phyloP scores from a whole-genome alignment of 1,140 invertebrate species.

The Drosophila kikkawai region DNA sequence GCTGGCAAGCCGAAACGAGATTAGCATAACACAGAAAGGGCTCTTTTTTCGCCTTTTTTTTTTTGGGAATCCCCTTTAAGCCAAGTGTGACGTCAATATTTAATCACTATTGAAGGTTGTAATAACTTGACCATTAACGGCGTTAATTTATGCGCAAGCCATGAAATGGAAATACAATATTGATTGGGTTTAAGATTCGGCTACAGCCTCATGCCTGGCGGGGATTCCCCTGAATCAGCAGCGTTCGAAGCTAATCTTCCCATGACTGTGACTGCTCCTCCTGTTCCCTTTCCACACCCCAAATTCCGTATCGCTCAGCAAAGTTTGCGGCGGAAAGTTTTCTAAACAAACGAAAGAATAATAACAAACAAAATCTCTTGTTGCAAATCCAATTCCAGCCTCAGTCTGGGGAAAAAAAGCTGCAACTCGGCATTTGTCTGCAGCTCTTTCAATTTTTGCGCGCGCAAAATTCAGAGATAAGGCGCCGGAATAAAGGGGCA shows the following conservation, averaged over 20 bases:
- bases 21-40: constrained; percentile 16
- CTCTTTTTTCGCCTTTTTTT: not conserved
- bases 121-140: not conserved
- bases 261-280: not conserved
- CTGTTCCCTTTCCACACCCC: not conserved
- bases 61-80: not conserved
- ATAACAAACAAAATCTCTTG: constrained; percentile 41
- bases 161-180: not conserved
- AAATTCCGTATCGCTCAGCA: constrained; percentile 41
- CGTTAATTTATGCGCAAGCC: not conserved
- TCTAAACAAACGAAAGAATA: constrained; percentile 54
- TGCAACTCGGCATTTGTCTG: constrained; percentile 77
- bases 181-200: not conserved
- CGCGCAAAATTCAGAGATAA: constrained; percentile 70
- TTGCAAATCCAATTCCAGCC: constrained; percentile 39
- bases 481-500: constrained; percentile 13
- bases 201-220: not conserved
- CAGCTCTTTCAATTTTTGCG: constrained; percentile 52
- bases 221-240: constrained; percentile 11
- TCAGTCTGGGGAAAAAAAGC: constrained; percentile 44
- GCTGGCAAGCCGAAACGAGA: not conserved
- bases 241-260: not conserved
- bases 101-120: not conserved
- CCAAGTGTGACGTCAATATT: constrained; percentile 10
- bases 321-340: constrained; percentile 56